phyloP scores from a whole-genome alignment of 2,113 vertebrate genomes.

The Zosterops lateralis region DNA sequence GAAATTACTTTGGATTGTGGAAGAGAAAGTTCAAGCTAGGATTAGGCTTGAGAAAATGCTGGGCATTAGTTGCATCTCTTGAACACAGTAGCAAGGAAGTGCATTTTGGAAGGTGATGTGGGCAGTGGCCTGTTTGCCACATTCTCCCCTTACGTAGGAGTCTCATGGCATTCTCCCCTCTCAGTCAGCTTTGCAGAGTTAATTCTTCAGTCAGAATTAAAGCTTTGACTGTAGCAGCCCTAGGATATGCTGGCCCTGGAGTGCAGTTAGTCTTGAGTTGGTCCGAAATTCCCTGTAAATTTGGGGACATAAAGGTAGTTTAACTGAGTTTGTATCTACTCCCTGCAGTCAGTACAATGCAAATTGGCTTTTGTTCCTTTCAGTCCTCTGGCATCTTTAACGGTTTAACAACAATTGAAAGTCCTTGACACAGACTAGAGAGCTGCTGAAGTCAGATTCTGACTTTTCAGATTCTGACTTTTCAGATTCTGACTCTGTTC shows the following conservation, averaged over 20 bases:
- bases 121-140: accelerated
- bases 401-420: not conserved
- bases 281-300: not conserved
- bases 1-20: not conserved
- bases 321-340: not conserved
- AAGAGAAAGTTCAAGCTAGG: not conserved
- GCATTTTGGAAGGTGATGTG: not conserved
- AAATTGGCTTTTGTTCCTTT: not conserved
- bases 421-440: not conserved
- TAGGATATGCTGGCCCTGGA: not conserved
- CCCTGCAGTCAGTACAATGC: not conserved
- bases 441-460: not conserved
- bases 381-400: not conserved
- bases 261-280: not conserved
- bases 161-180: not conserved
- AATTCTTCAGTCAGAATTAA: not conserved
- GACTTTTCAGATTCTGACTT: not conserved
- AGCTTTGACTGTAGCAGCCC: not conserved
- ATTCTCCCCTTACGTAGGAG: accelerated
- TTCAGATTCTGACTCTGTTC: not conserved
- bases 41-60: not conserved
- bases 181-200: not conserved
- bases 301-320: not conserved
- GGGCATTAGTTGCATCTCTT: not conserved
- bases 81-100: not conserved